Percentiles rank a stretch among this genome's conserved stretches.
Conservation (phyloP, 2,888 invertebrate species). For the Apocheima hispidaria region DNA sequence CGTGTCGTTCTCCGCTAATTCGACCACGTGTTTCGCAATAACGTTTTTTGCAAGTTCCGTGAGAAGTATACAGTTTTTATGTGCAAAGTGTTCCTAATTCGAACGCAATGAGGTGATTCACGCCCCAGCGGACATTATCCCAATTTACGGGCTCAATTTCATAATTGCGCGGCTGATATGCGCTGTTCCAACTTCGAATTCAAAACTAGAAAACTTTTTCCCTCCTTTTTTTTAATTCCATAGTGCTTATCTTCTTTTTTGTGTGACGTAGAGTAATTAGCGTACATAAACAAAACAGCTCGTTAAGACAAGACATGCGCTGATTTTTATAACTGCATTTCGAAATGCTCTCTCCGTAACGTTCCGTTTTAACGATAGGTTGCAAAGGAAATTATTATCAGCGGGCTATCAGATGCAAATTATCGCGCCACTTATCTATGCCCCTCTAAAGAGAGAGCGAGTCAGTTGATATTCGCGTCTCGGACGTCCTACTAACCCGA, state of each 20-base stretch:
- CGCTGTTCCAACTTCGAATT: slow-evolving; percentile 35
- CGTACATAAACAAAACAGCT: slow-evolving; percentile 22
- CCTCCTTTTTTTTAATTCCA: background rate
- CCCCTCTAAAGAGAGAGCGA: slow-evolving; percentile 69
- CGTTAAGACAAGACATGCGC: slow-evolving; percentile 34
- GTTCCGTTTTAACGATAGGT: slow-evolving; percentile 62
- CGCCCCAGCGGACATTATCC: slow-evolving; percentile 69
- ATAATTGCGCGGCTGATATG: slow-evolving; percentile 56
- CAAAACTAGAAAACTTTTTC: slow-evolving; percentile 11
- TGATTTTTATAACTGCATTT: slow-evolving; percentile 40
- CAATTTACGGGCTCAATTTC: slow-evolving; percentile 68
- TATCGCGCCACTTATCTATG: slow-evolving; percentile 74
- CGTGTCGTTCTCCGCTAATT: slow-evolving; percentile 48
- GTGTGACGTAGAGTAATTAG: background rate
- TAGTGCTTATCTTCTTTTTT: background rate
- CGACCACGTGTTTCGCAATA: slow-evolving; percentile 43
- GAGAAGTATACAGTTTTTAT: slow-evolving; percentile 44
- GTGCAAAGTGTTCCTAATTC: slow-evolving; percentile 51
- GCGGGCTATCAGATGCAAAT: slow-evolving; percentile 77
- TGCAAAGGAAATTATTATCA: slow-evolving; percentile 75
- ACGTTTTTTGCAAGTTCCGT: slow-evolving; percentile 51
- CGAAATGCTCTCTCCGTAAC: slow-evolving; percentile 64
- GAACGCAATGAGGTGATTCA: slow-evolving; percentile 69
- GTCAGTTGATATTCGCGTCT: slow-evolving; percentile 58
- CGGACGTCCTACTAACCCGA: slow-evolving; percentile 77